Percentiles rank a stretch among this genome's conserved stretches.
Conservation (phyloP, 2,113 vertebrate species). For the Saguinus imperator region DNA sequence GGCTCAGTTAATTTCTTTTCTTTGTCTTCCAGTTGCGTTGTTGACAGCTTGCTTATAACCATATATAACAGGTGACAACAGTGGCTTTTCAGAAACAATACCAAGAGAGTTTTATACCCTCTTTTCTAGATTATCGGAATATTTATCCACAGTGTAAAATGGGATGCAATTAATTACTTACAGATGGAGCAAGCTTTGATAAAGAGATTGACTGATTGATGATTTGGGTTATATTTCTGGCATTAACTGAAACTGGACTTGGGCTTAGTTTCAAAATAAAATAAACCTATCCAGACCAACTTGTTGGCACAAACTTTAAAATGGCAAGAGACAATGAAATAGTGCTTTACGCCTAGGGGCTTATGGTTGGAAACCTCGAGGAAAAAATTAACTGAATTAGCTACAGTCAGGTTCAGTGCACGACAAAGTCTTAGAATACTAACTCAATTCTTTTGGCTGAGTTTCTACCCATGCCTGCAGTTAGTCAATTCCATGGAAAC, state of each 20-base stretch:
- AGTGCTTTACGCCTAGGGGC: rapidly evolving
- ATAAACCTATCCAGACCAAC: neutral
- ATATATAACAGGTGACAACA: constrained; percentile 60
- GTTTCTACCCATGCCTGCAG: neutral
- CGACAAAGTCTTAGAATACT: neutral
- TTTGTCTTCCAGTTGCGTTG: constrained; percentile 38
- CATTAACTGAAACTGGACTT: constrained; percentile 16
- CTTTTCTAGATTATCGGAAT: neutral
- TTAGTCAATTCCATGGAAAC: neutral
- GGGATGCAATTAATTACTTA: neutral
- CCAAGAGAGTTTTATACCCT: neutral
- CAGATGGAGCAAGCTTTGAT: neutral
- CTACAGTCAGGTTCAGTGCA: neutral
- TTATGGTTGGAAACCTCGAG: neutral
- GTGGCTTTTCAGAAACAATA: constrained; percentile 50
- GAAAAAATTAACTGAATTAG: neutral
- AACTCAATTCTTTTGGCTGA: neutral
- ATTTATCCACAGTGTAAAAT: neutral
- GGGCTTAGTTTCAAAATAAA: constrained; percentile 37
- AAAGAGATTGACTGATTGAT: neutral
- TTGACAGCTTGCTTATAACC: constrained; percentile 57
- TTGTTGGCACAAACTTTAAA: constrained; percentile 34
- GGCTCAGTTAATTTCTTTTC: constrained; percentile 59
- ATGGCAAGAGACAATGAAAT: rapidly evolving
- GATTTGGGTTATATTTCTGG: constrained; percentile 43